Percentiles rank a stretch among this genome's conserved stretches.
Conservation (phyloP, 2,888 invertebrate genomes). For the Hirudinaria manillensis region DNA sequence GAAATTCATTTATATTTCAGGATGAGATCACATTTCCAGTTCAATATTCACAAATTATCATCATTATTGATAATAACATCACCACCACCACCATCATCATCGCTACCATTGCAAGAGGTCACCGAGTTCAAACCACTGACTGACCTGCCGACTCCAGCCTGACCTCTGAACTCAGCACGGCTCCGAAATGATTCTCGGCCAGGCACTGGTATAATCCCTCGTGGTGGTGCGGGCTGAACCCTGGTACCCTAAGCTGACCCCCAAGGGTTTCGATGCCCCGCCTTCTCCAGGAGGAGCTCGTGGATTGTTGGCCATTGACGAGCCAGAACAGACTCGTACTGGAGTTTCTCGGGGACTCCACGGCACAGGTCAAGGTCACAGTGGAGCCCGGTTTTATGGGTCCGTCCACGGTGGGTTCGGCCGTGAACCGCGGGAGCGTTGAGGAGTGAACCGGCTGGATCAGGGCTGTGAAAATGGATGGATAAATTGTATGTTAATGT, state of each 20-base stretch:
- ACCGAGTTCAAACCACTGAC: no score
- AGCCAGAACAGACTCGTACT: neutral
- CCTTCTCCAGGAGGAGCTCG: neutral
- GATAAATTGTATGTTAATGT: no score
- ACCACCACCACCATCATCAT: conserved; percentile 32
- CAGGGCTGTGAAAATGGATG: no score
- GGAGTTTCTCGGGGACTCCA: neutral
- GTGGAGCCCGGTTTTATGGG: neutral
- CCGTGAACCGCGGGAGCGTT: neutral
- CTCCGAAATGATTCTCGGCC: neutral
- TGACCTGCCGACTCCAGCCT: conserved; percentile 13
- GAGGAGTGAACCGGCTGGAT: no score
- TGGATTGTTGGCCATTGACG: neutral
- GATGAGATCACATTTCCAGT: no score
- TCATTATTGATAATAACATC: conserved; percentile 12
- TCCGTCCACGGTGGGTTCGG: neutral
- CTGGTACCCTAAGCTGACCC: neutral
- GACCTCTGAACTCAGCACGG: conserved; percentile 17
- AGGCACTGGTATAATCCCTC: conserved; percentile 10
- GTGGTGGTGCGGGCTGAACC: neutral
- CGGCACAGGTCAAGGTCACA: neutral
- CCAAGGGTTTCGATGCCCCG: neutral
- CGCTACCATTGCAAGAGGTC: conserved; percentile 15
- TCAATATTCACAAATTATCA: no score
- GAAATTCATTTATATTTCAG: no score